Base-by-base conservation (phyloP, 2,888 invertebrate species). In the Rutpela maculata region DNA sequence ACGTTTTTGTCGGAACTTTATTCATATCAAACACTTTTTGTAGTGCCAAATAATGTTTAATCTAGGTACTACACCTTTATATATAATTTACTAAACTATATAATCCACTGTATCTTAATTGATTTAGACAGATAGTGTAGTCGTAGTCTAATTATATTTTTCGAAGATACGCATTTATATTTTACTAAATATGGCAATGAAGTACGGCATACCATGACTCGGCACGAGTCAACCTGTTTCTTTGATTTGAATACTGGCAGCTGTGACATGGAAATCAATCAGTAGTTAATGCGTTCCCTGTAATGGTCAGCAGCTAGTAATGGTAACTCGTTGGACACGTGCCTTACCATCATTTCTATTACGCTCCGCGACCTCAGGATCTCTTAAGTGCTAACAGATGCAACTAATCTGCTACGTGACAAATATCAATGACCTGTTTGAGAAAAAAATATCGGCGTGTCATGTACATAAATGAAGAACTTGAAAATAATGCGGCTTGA, bases 201-300 rank as follows among this genome's bases (percentile, higher is more conserved):
- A 15, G 35, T 55, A n/a, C 7, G 63, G 31, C 17, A 22, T 26
- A 62, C 50, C 50, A 50, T 50, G 31, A 63, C 55, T 9, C 9
- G 75, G 75, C 75, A 75, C 75, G 75, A 70, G 70, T 63, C 75
- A 75, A 75, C 75, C 70, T 75, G 75, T 79, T 80, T 65, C 74
- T 73, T 66, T 74, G 78, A 77, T 80, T 78, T 74, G 74, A 78
- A 76, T 78, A 74, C 75, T 76, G 76, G 78, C 79, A 79, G 76
- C 76, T 81, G 78, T 73, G 81, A 79, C 77, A 79, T 73, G 70
- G 79, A 81, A 83, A 83, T 83, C 83, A 81, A 83, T 81, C 81
- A 80, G 79, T 66, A 75, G 70, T 70, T 80, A 77, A 78, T 75
- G 83, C 69, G 50, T 81, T 81, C 75, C 77, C 76, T 59, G 75